Percentiles rank a stretch among this genome's conserved stretches.
These are phyloP conservation scores for Myocastor coypus DNA, from an alignment of 2,113 vertebrate species.

Conservation along the genomic window DNA sequence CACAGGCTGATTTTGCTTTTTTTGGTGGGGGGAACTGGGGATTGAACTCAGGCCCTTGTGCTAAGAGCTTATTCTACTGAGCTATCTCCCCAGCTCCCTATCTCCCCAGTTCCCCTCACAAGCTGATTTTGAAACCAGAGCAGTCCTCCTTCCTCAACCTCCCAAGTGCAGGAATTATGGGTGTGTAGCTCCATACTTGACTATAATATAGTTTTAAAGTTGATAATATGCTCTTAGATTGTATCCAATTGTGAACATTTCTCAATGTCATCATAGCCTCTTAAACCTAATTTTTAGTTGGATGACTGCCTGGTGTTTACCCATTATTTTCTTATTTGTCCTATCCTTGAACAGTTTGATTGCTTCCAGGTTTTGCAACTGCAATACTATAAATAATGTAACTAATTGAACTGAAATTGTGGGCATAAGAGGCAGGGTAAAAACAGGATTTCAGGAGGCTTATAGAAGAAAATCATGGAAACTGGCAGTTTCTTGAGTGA, in stretches of 20 bases:
- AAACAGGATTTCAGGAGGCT: neutral
- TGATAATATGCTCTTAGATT: neutral
- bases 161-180: neutral
- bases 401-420: neutral
- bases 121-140: neutral
- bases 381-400: neutral
- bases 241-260: conserved; percentile 27
- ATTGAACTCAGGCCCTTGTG: no score
- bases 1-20: neutral
- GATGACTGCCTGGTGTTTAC: neutral
- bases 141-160: neutral
- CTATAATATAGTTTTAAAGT: neutral
- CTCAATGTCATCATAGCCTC: neutral
- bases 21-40: no score
- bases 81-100: no score
- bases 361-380: neutral
- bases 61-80: no score
- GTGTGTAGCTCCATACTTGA: neutral
- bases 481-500: neutral
- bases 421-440: neutral
- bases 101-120: no score
- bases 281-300: conserved; percentile 6
- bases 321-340: neutral
- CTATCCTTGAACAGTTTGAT: neutral
- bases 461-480: conserved; percentile 9